phyloP scores from a whole-genome alignment of 1,140 invertebrate species.

The Episyrphus balteatus region DNA sequence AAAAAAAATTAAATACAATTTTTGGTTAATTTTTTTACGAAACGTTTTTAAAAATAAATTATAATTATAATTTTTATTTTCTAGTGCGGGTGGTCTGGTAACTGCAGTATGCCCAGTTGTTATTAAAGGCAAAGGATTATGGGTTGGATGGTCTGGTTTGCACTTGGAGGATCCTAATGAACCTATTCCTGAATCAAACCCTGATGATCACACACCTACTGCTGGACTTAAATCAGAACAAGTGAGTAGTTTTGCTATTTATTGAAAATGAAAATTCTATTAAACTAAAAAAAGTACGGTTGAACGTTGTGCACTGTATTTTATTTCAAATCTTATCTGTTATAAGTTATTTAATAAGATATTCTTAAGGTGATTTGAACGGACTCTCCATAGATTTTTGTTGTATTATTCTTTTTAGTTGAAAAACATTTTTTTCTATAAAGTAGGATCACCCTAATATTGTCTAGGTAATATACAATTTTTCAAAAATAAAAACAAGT shows the following conservation, averaged over 20 bases:
- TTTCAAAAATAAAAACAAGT: too few relatives aligned
- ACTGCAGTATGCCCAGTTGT: conserved; percentile 84
- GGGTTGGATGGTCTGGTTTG: conserved; percentile 84
- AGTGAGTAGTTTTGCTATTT: conserved; percentile 41
- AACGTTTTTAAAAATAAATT: neutral
- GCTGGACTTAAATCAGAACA: conserved; percentile 70
- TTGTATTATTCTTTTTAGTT: too few relatives aligned
- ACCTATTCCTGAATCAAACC: conserved; percentile 76
- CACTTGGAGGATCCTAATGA: conserved; percentile 56
- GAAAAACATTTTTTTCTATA: too few relatives aligned
- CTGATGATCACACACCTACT: conserved; percentile 70
- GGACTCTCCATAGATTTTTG: too few relatives aligned
- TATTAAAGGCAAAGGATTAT: conserved; percentile 67
- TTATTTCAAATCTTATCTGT: too few relatives aligned
- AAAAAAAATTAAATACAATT: too few relatives aligned
- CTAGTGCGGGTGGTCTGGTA: conserved; percentile 74
- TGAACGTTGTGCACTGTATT: too few relatives aligned
- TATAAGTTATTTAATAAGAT: too few relatives aligned
- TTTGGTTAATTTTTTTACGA: neutral
- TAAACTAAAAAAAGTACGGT: neutral
- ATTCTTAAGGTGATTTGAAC: too few relatives aligned
- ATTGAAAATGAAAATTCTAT: neutral
- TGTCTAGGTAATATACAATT: too few relatives aligned
- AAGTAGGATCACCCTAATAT: too few relatives aligned
- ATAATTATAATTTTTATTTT: conserved; percentile 5